phyloP scores from a whole-genome alignment of 2,888 invertebrate species.

The Diarsia brunnea region DNA sequence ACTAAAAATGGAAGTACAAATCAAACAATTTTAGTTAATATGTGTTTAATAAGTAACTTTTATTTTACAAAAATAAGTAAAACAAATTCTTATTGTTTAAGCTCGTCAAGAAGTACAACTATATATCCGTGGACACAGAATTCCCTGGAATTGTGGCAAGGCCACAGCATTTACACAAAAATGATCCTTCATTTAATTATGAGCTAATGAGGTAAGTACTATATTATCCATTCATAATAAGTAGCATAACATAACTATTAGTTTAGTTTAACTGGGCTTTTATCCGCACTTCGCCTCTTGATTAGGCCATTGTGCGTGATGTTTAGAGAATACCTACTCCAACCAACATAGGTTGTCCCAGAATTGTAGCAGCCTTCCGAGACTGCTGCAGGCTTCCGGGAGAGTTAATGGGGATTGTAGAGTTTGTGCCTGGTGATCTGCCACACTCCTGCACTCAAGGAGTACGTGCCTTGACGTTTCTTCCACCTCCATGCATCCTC shows the following conservation, averaged over 20 bases:
- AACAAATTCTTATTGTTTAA: conserved; percentile 63
- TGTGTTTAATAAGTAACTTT: not conserved
- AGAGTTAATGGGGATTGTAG: too few relatives aligned
- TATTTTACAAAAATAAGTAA: not conserved
- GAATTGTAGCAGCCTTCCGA: too few relatives aligned
- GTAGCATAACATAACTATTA: not conserved
- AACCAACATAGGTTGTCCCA: too few relatives aligned
- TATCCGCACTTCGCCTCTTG: too few relatives aligned
- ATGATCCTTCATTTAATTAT: conserved; percentile 97
- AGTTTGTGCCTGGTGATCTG: too few relatives aligned
- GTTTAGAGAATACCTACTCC: too few relatives aligned
- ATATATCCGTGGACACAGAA: conserved; percentile 99
- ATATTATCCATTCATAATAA: not conserved
- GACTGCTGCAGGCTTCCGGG: too few relatives aligned
- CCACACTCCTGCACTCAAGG: too few relatives aligned
- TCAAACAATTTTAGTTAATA: not conserved
- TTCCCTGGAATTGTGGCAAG: conserved; percentile 99
- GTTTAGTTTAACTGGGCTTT: too few relatives aligned
- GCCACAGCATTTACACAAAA: conserved; percentile 98
- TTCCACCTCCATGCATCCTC: too few relatives aligned
- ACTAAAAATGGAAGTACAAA: not conserved
- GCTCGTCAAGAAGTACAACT: conserved; percentile 95
- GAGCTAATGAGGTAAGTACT: conserved; percentile 93
- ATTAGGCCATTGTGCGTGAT: too few relatives aligned
- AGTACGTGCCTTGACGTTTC: too few relatives aligned